Evolutionary conservation across 2,797 vertebrate species (phyloP).

Genomic region (Rhyacichthys aspro): DNA sequence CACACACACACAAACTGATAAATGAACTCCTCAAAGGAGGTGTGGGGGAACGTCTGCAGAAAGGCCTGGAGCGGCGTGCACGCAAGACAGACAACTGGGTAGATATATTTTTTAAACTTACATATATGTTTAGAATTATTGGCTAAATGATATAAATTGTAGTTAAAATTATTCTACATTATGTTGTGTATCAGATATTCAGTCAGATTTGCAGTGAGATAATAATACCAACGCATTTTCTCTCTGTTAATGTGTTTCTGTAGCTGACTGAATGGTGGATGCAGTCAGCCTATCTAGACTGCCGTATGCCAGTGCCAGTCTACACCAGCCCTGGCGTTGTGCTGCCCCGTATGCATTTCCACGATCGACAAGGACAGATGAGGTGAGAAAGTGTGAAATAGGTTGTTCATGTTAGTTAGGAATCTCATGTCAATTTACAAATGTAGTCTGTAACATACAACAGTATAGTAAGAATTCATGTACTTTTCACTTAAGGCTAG

Average conservation of each 20-base stretch:
- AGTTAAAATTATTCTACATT: constrained; percentile 1
- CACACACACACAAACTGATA: constrained; percentile 85
- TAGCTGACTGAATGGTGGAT: constrained; percentile 97
- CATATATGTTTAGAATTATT: constrained; percentile 6
- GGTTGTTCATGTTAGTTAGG: background rate
- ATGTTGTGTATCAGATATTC: background rate
- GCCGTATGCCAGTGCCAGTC: constrained; percentile 92
- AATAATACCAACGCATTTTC: background rate
- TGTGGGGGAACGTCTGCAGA: constrained; percentile 93
- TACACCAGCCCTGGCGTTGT: constrained; percentile 92
- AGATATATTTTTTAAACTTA: constrained; percentile 49
- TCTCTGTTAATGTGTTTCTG: constrained; percentile 22
- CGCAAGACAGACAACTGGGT: constrained; percentile 96
- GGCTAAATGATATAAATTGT: background rate
- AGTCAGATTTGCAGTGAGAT: background rate
- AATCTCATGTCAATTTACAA: too few species aligned
- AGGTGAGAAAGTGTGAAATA: constrained; percentile 74
- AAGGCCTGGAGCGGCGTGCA: constrained; percentile 89
- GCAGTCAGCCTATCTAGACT: constrained; percentile 94
- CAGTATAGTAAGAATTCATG: too few species aligned
- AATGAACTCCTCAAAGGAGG: constrained; percentile 88
- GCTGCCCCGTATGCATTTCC: constrained; percentile 92
- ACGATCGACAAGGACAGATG: constrained; percentile 95
- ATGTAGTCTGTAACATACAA: too few species aligned
- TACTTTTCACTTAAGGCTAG: too few species aligned